phyloP scores from a whole-genome alignment of 2,888 invertebrate species.

The Melieria omissa region DNA sequence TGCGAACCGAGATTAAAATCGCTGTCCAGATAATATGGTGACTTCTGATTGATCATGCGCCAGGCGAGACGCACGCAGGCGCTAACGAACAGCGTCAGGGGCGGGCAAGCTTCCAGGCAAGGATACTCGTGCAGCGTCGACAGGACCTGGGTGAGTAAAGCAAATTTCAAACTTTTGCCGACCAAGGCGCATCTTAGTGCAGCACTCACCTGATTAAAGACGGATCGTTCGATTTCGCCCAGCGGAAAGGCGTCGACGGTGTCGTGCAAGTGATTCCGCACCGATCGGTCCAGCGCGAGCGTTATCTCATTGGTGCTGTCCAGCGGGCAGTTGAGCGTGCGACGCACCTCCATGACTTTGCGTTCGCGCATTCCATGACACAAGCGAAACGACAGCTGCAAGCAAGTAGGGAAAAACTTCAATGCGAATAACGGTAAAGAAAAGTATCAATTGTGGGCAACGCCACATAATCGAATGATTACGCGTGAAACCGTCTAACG shows the following conservation, averaged over 20 bases:
- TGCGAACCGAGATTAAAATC: constrained; percentile 74
- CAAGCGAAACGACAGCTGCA: constrained; percentile 79
- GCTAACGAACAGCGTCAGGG: constrained; percentile 82
- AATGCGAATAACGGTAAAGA: not conserved
- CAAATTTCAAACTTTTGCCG: not conserved
- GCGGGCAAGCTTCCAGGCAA: constrained; percentile 81
- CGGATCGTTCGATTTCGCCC: constrained; percentile 75
- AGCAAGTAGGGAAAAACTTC: constrained; percentile 7
- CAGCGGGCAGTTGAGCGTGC: constrained; percentile 69
- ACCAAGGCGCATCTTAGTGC: not conserved
- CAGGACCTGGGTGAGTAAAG: constrained; percentile 74
- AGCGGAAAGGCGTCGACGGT: constrained; percentile 79
- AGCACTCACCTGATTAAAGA: constrained; percentile 71
- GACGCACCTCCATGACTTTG: constrained; percentile 78
- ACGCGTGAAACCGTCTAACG: too few species aligned
- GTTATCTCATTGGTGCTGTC: constrained; percentile 67
- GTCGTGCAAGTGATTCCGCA: constrained; percentile 75
- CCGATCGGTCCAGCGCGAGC: constrained; percentile 70
- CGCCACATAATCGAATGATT: too few species aligned
- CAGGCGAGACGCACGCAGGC: constrained; percentile 89
- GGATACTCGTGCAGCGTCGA: constrained; percentile 94
- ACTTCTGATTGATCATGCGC: constrained; percentile 82
- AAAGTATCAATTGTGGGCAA: not conserved
- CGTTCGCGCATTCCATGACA: constrained; percentile 78
- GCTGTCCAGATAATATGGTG: constrained; percentile 74